phyloP scores from a whole-genome alignment of 2,888 invertebrate genomes.

The Euspilapteryx auroguttella region DNA sequence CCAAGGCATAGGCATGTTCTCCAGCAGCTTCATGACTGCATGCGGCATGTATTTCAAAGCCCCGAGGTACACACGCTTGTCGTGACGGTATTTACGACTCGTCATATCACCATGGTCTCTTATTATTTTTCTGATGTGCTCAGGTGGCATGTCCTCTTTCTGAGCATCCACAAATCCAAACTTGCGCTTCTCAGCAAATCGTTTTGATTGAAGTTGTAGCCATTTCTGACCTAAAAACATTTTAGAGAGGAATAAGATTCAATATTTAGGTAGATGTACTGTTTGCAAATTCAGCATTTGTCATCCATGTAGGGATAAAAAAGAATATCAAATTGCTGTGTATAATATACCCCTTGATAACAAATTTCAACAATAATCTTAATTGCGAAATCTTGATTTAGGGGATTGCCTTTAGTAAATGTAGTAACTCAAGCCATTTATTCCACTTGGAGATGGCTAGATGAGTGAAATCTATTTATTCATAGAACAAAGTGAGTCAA shows the following conservation, averaged over 20 bases:
- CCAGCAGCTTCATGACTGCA: slow-evolving; percentile 96
- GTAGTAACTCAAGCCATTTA: too few species aligned
- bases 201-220: slow-evolving; percentile 98
- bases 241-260: too few species aligned
- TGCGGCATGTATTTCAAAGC: slow-evolving; percentile 99
- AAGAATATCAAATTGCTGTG: slow-evolving; percentile 22
- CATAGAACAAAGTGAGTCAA: too few species aligned
- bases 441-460: too few species aligned
- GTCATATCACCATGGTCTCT: slow-evolving; percentile 99
- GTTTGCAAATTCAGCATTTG: slow-evolving; percentile 40
- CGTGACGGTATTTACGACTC: slow-evolving; percentile 96
- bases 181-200: slow-evolving; percentile 97
- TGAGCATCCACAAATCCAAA: slow-evolving; percentile 99
- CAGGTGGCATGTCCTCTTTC: slow-evolving; percentile 99
- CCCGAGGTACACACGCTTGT: slow-evolving; percentile 96
- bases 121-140: slow-evolving; percentile 98
- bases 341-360: slow-evolving; percentile 4
- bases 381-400: slow-evolving; percentile 5
- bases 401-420: slow-evolving; percentile 17
- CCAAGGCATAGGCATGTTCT: slow-evolving; percentile 99
- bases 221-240: slow-evolving; percentile 97
- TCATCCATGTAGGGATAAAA: slow-evolving; percentile 22
- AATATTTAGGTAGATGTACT: too few species aligned
- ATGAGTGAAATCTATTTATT: too few species aligned
- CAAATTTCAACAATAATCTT: not conserved